Conservation (phyloP, 2,888 invertebrate genomes). For the Myopa tessellatipennis region DNA sequence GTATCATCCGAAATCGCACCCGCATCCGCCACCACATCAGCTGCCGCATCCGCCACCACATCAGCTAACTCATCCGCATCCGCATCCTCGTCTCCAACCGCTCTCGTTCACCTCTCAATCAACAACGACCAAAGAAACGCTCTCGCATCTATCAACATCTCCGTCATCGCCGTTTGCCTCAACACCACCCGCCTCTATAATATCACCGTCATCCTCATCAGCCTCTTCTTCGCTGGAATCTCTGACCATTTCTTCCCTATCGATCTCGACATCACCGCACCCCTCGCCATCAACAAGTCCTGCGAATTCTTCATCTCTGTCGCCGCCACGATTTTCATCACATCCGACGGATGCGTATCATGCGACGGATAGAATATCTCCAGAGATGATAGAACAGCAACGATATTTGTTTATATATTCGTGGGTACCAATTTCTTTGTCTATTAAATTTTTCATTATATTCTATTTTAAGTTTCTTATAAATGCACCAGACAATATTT, state of each 20-base stretch:
- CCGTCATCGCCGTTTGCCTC: conserved; percentile 41
- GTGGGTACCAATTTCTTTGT: conserved; percentile 63
- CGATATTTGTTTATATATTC: conserved; percentile 70
- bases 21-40: neutral
- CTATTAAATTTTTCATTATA: no score
- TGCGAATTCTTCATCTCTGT: conserved; percentile 55
- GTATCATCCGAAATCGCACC: conserved; percentile 9
- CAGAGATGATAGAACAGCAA: conserved; percentile 69
- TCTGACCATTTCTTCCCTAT: conserved; percentile 41
- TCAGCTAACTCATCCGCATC: conserved; percentile 24
- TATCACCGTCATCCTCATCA: conserved; percentile 44
- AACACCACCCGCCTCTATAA: conserved; percentile 41
- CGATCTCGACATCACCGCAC: conserved; percentile 39
- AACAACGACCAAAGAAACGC: conserved; percentile 31
- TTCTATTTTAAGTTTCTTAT: no score
- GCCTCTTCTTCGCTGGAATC: conserved; percentile 57
- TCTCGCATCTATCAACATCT: conserved; percentile 43
- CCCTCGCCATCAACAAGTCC: conserved; percentile 57
- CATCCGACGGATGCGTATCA: conserved; percentile 43
- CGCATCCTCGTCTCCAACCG: conserved; percentile 43
- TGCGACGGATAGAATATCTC: conserved; percentile 67
- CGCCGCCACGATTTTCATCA: conserved; percentile 54
- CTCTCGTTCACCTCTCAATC: conserved; percentile 5
- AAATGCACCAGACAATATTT: no score
- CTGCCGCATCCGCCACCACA: conserved; percentile 3